A percentile compares a stretch with the other conserved stretches of the same genome.
Evolutionary conservation across 2,113 vertebrate genomes (phyloP).

Genomic region (Vidua macroura): DNA sequence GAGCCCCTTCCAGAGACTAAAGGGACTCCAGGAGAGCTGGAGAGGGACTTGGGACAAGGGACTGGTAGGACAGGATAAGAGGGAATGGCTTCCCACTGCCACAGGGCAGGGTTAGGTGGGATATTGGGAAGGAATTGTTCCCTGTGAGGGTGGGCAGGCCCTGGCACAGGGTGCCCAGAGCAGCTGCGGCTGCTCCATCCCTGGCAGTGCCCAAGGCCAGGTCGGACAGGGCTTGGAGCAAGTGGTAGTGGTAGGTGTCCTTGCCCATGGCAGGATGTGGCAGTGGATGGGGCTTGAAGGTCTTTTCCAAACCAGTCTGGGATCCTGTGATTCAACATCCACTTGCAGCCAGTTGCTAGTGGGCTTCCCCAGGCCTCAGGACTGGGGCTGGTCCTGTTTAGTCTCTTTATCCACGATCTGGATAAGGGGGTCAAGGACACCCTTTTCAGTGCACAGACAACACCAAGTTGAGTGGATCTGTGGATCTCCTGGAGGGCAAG

Average conservation of each 20-base stretch:
- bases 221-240: rapidly evolving
- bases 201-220: neutral
- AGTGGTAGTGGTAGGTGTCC: neutral
- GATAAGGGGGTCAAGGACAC: neutral
- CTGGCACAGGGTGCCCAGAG: neutral
- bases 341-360: neutral
- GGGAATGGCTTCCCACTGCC: neutral
- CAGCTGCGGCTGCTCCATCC: neutral
- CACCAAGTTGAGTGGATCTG: neutral
- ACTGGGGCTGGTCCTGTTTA: neutral
- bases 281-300: neutral
- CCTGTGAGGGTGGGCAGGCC: rapidly evolving
- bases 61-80: neutral
- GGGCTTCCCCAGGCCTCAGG: neutral
- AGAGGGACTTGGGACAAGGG: neutral
- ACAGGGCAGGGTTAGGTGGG: rapidly evolving
- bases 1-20: neutral
- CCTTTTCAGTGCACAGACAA: neutral
- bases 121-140: neutral
- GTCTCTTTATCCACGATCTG: neutral
- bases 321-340: neutral
- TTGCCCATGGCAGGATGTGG: neutral
- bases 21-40: neutral
- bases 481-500: neutral
- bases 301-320: neutral